Percentiles rank a stretch among this genome's conserved stretches.
These are phyloP conservation scores for Bryconaethiops microstoma DNA, from an alignment of 2,797 vertebrate species.

Conservation along the genomic window DNA sequence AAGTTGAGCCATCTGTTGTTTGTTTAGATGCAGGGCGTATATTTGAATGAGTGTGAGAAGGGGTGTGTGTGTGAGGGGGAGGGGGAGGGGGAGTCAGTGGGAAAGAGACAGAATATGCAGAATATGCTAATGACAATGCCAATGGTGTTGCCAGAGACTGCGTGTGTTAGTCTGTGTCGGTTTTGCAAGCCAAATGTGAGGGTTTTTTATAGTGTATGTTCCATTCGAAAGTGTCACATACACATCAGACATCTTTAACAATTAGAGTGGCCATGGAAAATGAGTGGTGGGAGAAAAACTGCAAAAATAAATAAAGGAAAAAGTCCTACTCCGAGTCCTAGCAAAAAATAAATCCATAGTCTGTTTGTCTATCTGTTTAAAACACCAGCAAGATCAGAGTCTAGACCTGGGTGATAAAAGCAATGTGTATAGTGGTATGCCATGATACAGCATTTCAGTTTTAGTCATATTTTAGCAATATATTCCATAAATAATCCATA, in stretches of 20 bases:
- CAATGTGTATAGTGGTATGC: background rate
- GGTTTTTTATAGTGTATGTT: background rate
- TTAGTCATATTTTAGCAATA: background rate
- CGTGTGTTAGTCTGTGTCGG: background rate
- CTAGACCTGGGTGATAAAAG: too few species aligned
- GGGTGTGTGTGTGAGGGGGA: conserved; percentile 34
- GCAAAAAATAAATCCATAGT: conserved; percentile 17
- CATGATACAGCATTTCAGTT: background rate
- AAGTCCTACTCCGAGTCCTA: conserved; percentile 73
- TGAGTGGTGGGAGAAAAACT: conserved; percentile 46
- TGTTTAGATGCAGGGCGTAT: conserved; percentile 73
- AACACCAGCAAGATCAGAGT: background rate
- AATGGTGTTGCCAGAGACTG: conserved; percentile 37
- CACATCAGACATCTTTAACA: background rate
- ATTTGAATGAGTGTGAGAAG: conserved; percentile 47
- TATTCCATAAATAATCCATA: background rate
- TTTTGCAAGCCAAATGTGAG: background rate
- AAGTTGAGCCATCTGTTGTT: conserved; percentile 83
- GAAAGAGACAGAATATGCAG: conserved; percentile 13
- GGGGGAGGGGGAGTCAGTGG: conserved; percentile 17
- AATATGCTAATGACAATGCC: conserved; percentile 41
- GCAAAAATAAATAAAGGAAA: background rate
- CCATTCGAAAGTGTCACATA: conserved; percentile 33
- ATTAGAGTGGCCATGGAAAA: background rate
- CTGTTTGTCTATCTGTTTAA: background rate